A percentile compares a stretch with the other conserved stretches of the same genome.
phyloP scores from a whole-genome alignment of 2,113 vertebrate genomes.

The Calidris pugnax region DNA sequence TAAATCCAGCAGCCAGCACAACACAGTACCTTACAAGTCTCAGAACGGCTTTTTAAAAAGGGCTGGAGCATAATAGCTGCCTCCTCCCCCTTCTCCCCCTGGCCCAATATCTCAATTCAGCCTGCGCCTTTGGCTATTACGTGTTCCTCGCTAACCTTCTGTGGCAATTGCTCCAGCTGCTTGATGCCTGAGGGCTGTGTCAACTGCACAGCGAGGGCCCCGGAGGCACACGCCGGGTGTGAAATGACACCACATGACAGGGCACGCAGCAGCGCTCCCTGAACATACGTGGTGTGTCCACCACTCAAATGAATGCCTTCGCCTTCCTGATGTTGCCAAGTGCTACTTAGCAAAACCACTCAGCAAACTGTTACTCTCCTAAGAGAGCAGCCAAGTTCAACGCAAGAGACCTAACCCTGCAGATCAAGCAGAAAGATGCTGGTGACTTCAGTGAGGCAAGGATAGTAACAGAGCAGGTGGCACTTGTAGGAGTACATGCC shows the following conservation, averaged over 20 bases:
- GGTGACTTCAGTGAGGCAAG: not conserved
- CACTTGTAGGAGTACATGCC: not conserved
- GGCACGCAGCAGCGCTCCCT: not conserved
- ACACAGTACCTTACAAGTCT: not conserved
- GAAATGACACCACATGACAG: rapidly evolving
- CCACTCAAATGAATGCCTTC: rapidly evolving
- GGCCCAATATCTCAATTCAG: not conserved
- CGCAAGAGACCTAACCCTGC: not conserved
- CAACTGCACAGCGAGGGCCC: not conserved
- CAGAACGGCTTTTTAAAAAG: not conserved
- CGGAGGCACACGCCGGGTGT: rapidly evolving
- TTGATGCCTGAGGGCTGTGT: not conserved
- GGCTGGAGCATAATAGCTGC: not conserved
- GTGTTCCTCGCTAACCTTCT: not conserved
- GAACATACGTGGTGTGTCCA: rapidly evolving
- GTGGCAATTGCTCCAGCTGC: not conserved
- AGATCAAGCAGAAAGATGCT: not conserved
- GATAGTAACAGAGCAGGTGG: not conserved
- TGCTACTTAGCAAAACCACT: not conserved
- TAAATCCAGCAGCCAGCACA: not conserved
- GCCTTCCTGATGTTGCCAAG: not conserved
- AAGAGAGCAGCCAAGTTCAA: not conserved
- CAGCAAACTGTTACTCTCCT: rapidly evolving
- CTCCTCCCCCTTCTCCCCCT: not conserved
- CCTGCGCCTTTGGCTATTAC: rapidly evolving